These are phyloP conservation scores for Geophilus truncorum DNA, from an alignment of 2,888 invertebrate species.

Conservation along the genomic window DNA sequence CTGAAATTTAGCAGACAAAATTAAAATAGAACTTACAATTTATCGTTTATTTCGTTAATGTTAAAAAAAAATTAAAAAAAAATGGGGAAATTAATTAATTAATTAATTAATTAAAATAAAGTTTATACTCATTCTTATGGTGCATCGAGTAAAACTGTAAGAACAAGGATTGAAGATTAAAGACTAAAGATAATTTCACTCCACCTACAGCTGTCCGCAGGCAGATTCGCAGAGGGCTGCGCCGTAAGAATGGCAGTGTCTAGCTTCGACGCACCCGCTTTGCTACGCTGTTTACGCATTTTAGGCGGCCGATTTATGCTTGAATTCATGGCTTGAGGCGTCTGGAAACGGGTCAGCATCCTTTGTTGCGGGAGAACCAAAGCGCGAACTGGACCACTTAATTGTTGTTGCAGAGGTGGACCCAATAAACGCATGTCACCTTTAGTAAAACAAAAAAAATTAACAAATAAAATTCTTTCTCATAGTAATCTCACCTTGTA, in stretches of 20 bases:
- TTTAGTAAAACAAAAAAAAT: background rate
- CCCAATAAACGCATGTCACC: conserved; percentile 40
- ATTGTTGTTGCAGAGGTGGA: conserved; percentile 40
- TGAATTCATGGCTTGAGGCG: conserved; percentile 37
- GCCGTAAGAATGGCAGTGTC: conserved; percentile 31
- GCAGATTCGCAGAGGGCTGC: conserved; percentile 30
- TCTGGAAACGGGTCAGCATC: conserved; percentile 39
- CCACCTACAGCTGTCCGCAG: conserved; percentile 29
- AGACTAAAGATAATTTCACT: background rate
- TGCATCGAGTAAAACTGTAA: background rate
- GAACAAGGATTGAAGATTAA: background rate
- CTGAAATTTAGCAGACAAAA: conserved; percentile 27
- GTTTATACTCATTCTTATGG: background rate
- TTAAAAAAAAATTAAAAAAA: conserved; percentile 29
- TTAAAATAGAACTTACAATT: background rate
- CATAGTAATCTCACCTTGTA: conserved; percentile 21
- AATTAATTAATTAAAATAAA: too few species aligned
- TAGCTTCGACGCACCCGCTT: conserved; percentile 35
- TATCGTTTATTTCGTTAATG: background rate
- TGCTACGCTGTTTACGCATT: conserved; percentile 39
- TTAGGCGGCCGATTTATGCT: conserved; percentile 39
- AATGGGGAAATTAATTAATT: background rate
- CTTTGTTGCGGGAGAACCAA: conserved; percentile 40
- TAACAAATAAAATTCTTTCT: background rate
- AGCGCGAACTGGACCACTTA: conserved; percentile 36